Percentiles rank a stretch among this genome's conserved stretches.
Conservation (phyloP, 2,888 invertebrate genomes). For the Diarsia mendica region DNA sequence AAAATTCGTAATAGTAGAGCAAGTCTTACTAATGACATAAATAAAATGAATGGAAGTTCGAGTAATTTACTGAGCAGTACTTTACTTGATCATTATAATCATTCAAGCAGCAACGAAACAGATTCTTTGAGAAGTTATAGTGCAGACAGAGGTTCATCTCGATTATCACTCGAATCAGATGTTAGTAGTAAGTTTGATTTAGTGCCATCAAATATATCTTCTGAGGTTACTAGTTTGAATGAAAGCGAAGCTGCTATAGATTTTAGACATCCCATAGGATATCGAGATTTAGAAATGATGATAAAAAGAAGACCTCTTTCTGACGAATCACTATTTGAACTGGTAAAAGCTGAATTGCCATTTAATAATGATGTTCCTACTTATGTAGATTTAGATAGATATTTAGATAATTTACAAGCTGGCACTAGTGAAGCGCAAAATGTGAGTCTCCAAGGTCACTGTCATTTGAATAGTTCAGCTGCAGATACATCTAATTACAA, state of each 20-base stretch:
- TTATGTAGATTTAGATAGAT: conserved; percentile 92
- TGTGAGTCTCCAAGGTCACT: conserved; percentile 62
- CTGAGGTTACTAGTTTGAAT: conserved; percentile 84
- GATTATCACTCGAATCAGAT: conserved; percentile 87
- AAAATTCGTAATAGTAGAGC: conserved; percentile 87
- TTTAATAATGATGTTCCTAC: conserved; percentile 85
- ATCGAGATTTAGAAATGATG: conserved; percentile 90
- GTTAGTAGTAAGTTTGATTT: conserved; percentile 88
- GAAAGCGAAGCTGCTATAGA: conserved; percentile 89
- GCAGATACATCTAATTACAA: conserved; percentile 71
- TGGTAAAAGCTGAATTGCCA: conserved; percentile 91
- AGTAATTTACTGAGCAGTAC: conserved; percentile 77
- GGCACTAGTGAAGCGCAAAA: conserved; percentile 73
- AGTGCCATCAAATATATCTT: conserved; percentile 82
- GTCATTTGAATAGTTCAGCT: conserved; percentile 69
- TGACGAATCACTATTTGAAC: conserved; percentile 93
- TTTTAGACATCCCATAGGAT: conserved; percentile 84
- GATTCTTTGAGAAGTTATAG: conserved; percentile 86
- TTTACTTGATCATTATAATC: conserved; percentile 79
- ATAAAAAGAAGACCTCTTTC: conserved; percentile 94
- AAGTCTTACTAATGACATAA: conserved; percentile 82
- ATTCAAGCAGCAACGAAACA: conserved; percentile 82
- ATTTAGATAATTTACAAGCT: conserved; percentile 92
- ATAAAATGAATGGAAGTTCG: conserved; percentile 75
- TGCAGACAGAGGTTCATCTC: conserved; percentile 86